Conservation (phyloP, 2,797 vertebrate genomes). For the Thamnophis elegans region DNA sequence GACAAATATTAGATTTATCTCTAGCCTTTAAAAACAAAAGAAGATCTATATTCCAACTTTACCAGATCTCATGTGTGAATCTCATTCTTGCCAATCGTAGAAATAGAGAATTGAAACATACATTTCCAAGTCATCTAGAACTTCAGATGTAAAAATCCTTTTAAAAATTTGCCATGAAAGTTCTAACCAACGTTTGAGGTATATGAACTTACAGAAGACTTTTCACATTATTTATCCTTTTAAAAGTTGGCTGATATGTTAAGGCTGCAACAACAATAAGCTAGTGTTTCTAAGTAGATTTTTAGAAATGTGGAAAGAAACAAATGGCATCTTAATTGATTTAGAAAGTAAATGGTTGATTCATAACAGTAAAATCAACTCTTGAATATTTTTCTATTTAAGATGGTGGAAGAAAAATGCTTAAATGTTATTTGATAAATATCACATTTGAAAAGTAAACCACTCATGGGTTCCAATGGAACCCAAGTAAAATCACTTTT, state of each 20-base stretch:
- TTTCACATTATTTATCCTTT: background rate
- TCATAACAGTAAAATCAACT: background rate
- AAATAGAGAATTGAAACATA: background rate
- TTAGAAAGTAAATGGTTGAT: background rate
- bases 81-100: background rate
- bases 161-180: background rate
- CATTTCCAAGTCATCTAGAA: background rate
- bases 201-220: background rate
- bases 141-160: background rate
- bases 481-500: background rate
- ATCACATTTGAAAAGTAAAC: background rate
- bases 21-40: background rate
- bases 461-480: background rate
- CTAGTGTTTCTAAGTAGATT: background rate
- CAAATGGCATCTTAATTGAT: background rate
- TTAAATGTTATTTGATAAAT: background rate
- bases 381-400: background rate
- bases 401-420: background rate
- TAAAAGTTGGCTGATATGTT: background rate
- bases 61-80: background rate
- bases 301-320: background rate
- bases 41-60: background rate
- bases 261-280: background rate
- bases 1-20: background rate
- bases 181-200: background rate